Base-by-base conservation (phyloP, 1,140 invertebrate genomes). In the Hyphantria cunea region DNA sequence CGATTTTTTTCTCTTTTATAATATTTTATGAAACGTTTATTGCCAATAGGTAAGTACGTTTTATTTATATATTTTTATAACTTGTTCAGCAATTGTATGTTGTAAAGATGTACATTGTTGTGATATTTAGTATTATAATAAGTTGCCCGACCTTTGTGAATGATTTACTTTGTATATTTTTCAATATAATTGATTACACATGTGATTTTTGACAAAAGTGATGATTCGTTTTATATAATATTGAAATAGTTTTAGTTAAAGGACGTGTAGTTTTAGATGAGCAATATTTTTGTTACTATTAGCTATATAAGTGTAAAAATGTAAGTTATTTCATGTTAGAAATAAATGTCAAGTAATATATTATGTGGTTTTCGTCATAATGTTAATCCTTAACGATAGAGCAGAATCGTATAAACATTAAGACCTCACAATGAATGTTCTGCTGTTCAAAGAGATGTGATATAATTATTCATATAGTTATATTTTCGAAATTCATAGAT, bases 261-360 rank as follows among this genome's bases (percentile, higher is more conserved):
- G 32, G 47, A 45, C 12, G 47, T 48, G 32, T 58, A 44, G 41
- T 10, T 58, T 58, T 84, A 87, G 68, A 73, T 65, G 72, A 82
- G 78, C 78, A 85, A 81, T 85, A 82, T 86, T 86, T 84, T 87
- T 87, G 84, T 87, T 83, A 84, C 80, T 83, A 83, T 73, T 83
- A 83, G 74, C 53, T 17, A 58, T 37, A 71, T 81, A 87, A 82
- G 70, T 44, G 45, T 68, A 74, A 76, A 70, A 52, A 70, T 84
- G 76, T 84, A 87, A 79, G 80, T 76, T 83, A 84, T 82, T 70
- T 76, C 73, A 77, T 72, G 66, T 74, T 79, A 77, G 64, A 75
- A 87, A 87, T 87, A 87, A 87, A 86, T 77, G 73, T 60, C 65
- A 64, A 67, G 68, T 80, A 82, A 74, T 66, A 48, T 52, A 66